Percentiles rank a stretch among this genome's conserved stretches.
phyloP scores from a whole-genome alignment of 2,113 vertebrate genomes.

The Erythrocercus mccallii region DNA sequence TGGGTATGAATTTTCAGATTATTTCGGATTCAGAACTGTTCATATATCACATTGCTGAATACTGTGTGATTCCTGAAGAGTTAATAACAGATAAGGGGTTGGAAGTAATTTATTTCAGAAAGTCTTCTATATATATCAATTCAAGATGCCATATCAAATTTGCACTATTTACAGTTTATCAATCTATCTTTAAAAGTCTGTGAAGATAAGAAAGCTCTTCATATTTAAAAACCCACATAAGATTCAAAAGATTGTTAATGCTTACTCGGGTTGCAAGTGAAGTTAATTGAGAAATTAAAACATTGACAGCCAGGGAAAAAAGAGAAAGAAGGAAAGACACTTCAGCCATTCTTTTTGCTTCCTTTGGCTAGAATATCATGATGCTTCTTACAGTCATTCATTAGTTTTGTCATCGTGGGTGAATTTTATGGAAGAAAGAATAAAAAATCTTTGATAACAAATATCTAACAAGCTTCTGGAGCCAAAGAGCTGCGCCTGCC shows the following conservation, averaged over 20 bases:
- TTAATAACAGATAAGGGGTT: constrained; percentile 10
- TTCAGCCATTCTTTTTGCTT: neutral
- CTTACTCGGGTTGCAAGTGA: neutral
- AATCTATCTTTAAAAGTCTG: constrained; percentile 27
- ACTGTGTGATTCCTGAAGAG: neutral
- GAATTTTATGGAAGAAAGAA: constrained; percentile 33
- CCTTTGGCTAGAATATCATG: neutral
- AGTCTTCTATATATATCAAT: neutral
- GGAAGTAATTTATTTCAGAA: constrained; percentile 26
- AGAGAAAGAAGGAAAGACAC: neutral
- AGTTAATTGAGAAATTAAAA: constrained; percentile 27
- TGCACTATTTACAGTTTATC: constrained; percentile 30
- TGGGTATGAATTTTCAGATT: neutral
- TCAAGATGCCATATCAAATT: constrained; percentile 27
- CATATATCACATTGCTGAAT: neutral
- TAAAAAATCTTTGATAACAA: constrained; percentile 28
- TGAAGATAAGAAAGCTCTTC: constrained; percentile 42
- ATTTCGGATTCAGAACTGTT: neutral
- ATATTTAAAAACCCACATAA: neutral
- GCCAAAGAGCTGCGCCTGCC: neutral
- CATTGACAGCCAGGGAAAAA: neutral
- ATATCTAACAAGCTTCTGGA: constrained; percentile 40
- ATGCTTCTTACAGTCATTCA: neutral
- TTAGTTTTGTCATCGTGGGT: neutral
- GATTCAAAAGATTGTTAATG: constrained; percentile 13